Evolutionary conservation across 2,113 vertebrate genomes (phyloP), one percentile per base, ranked within the genome.

Genomic region (Amia ocellicauda): DNA sequence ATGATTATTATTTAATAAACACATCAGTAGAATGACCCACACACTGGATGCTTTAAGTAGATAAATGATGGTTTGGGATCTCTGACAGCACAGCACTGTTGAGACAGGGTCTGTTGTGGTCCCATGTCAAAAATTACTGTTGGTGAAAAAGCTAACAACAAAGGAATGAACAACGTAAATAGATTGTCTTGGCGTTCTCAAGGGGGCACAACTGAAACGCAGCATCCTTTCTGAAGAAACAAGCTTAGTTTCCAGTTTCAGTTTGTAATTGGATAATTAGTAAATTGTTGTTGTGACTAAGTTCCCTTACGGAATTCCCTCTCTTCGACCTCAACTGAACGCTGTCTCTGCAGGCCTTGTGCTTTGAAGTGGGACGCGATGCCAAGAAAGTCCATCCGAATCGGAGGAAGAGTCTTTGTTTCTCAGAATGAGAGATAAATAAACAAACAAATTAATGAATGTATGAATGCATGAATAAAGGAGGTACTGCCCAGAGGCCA

Each of bases 401-500:
- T 16, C 16, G 1, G 7, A 19, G n/a, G 4, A 47, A 47, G 10
- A 1, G n/a, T 47, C 45, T 17, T 16, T n/a, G n/a, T n/a, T n/a
- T n/a, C n/a, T n/a, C n/a, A n/a, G n/a, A n/a, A n/a, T n/a, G n/a
- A n/a, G n/a, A n/a, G n/a, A n/a, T n/a, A n/a, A n/a, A n/a, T n/a
- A n/a, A n/a, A n/a, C n/a, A n/a, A n/a, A n/a, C n/a, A n/a, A n/a
- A n/a, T n/a, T n/a, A n/a, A n/a, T n/a, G n/a, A n/a, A n/a, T n/a
- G n/a, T n/a, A n/a, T n/a, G n/a, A n/a, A n/a, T n/a, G n/a, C n/a
- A n/a, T n/a, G n/a, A n/a, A n/a, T n/a, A n/a, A n/a, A n/a, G n/a
- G 70, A 60, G 17, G 71, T 78, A 78, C 76, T 82, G 77, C 28
- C 56, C 29, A 4, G 20, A 75, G 72, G 75, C 78, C 31, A 58